Percentiles rank a stretch among this genome's conserved stretches.
phyloP scores from a whole-genome alignment of 92 coral and sea anemone species.

The Epizoanthus fatuus region DNA sequence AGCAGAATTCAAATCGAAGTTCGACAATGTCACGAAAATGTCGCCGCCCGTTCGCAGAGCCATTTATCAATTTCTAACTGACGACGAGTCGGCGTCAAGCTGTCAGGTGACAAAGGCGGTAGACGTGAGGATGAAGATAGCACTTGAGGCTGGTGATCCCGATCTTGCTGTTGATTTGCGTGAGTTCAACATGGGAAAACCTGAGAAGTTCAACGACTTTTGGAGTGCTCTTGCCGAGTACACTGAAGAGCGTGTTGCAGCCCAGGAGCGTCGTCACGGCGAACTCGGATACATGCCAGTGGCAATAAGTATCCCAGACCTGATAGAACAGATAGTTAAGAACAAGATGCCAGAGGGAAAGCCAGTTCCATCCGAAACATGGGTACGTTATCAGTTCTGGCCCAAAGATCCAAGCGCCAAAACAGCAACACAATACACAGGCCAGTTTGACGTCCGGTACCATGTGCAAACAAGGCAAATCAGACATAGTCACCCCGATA shows the following conservation, averaged over 20 bases:
- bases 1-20: constrained; percentile 30
- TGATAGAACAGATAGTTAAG: constrained; percentile 34
- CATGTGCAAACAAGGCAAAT: constrained; percentile 48
- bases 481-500: constrained; percentile 30
- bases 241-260: constrained; percentile 7
- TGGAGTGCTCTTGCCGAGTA: constrained; percentile 8
- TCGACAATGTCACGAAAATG: constrained; percentile 42
- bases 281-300: constrained; percentile 59
- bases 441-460: constrained; percentile 40
- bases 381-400: constrained; percentile 58
- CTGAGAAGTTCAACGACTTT: constrained; percentile 7
- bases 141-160: constrained; percentile 46
- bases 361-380: constrained; percentile 26
- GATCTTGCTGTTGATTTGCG: constrained; percentile 21
- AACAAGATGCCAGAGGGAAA: neutral
- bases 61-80: constrained; percentile 43
- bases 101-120: constrained; percentile 35
- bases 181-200: neutral
- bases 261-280: constrained; percentile 51
- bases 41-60: constrained; percentile 37
- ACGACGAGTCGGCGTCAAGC: constrained; percentile 29
- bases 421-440: constrained; percentile 57
- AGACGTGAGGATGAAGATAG: constrained; percentile 36
- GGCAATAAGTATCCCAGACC: constrained; percentile 61
- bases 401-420: constrained; percentile 53